Percentiles rank a stretch among this genome's conserved stretches.
These are phyloP conservation scores for Zapornia atra DNA, from an alignment of 2,113 vertebrate species.

Conservation along the genomic window DNA sequence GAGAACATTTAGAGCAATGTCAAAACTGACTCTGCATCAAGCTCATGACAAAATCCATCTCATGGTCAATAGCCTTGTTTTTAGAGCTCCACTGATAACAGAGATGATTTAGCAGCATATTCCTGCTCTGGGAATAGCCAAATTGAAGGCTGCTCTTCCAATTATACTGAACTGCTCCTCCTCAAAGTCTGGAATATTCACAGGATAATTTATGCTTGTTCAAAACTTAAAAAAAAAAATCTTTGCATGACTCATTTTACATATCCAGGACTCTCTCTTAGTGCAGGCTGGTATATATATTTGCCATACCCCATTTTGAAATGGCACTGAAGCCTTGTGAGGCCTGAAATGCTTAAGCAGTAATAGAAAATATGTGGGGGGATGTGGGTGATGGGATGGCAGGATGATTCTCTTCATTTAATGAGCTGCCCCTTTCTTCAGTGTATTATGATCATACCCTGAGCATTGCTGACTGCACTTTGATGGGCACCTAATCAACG, in stretches of 20 bases:
- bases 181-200: constrained; percentile 7
- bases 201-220: not conserved
- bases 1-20: constrained; percentile 61
- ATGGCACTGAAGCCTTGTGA: not conserved
- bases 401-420: not conserved
- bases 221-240: constrained; percentile 57
- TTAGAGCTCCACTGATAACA: constrained; percentile 63
- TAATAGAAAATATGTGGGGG: not conserved
- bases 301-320: not conserved
- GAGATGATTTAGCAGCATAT: constrained; percentile 55
- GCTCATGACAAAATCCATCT: constrained; percentile 65
- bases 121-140: constrained; percentile 44
- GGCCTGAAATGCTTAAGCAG: not conserved
- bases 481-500: constrained; percentile 48
- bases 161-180: not conserved
- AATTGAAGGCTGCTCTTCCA: constrained; percentile 40
- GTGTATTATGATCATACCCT: not conserved
- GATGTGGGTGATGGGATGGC: not conserved
- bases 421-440: constrained; percentile 30
- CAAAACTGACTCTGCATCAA: constrained; percentile 67
- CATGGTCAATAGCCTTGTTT: constrained; percentile 71
- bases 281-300: not conserved
- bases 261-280: constrained; percentile 7
- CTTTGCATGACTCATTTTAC: not conserved
- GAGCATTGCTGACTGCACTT: constrained; percentile 30